Evolutionary conservation across 2,113 vertebrate genomes (phyloP), one percentile per base, ranked within the genome.

Genomic region (Colistium nudipinnis): DNA sequence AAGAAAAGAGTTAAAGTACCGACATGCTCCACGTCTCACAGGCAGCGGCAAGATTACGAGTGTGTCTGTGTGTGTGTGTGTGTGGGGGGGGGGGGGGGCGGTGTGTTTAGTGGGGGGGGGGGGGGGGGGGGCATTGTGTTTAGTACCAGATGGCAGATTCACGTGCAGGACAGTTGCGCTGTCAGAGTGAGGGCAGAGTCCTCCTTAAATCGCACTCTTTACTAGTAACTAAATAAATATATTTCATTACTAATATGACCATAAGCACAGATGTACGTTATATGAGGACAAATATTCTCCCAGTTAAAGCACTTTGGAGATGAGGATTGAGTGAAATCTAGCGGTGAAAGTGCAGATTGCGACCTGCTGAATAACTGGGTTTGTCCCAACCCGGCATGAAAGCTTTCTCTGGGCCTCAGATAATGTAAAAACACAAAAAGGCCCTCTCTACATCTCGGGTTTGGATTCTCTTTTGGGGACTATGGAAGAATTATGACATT

Each of bases 91-190:
- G 9, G 35, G 9, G 35, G 9, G 35, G 9, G 35, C 7, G 35
- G 35, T 38, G 35, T 16, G 13, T 39, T n/a, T n/a, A n/a, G 13
- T 39, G 38, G 3, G 6, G 17, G 16, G 0, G 11, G 22, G 20
- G 12, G 45, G 24, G 45, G 24, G 45, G 13, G 22, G 8, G 33
- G 8, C 33, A 35, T 9, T 62, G 7, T 47, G 14, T 9, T 68
- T 64, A 49, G 53, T 38, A 24, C 20, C 63, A 80, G 81, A 80
- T 62, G 63, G 73, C 55, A 38, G 27, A 16, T 41, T 61, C 12
- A 61, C 25, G 39, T 54, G 43, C 39, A 41, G 62, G 53, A 27
- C 41, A 65, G 51, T 47, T 56, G 19, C 25, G 9, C 13, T 22
- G 31, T 7, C 13, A 35, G 11, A 48, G 39, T 66, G 9, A 11